Evolutionary conservation across 2,113 vertebrate genomes (phyloP).

Genomic region (Gasterosteus nipponicus): DNA sequence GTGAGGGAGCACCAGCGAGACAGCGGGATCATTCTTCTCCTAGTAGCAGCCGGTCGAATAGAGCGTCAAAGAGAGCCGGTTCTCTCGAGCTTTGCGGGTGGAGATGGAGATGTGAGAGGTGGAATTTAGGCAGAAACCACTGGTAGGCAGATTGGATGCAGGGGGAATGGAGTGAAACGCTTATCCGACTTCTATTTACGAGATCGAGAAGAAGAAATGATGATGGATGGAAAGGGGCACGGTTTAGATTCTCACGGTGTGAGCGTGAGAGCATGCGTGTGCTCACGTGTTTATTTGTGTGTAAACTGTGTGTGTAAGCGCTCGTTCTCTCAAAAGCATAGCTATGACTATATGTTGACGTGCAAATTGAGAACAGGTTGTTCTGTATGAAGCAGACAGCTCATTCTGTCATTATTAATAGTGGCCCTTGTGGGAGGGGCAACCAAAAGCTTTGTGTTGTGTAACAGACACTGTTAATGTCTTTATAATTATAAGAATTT

Average conservation of each 20-base stretch:
- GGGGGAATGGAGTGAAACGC: constrained; percentile 20
- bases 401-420: constrained; percentile 24
- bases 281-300: not conserved
- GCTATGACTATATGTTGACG: not conserved
- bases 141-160: constrained; percentile 13
- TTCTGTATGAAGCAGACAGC: not conserved
- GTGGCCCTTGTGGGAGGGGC: constrained; percentile 17
- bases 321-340: not conserved
- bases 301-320: not conserved
- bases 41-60: constrained; percentile 15
- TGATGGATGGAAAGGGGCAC: constrained; percentile 26
- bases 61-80: constrained; percentile 5
- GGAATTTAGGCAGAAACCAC: constrained; percentile 13
- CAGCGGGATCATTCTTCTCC: constrained; percentile 28
- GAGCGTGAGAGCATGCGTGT: not conserved
- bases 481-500: not conserved
- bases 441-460: constrained; percentile 7
- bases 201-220: constrained; percentile 27
- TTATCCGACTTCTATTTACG: constrained; percentile 40
- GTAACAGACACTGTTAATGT: no score
- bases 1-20: constrained; percentile 3
- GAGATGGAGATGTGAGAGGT: constrained; percentile 33
- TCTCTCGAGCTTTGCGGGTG: constrained; percentile 10
- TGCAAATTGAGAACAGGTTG: constrained; percentile 2
- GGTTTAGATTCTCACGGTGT: constrained; percentile 15